Base-by-base conservation (phyloP, 2,113 vertebrate species). In the Ciconia maguari region DNA sequence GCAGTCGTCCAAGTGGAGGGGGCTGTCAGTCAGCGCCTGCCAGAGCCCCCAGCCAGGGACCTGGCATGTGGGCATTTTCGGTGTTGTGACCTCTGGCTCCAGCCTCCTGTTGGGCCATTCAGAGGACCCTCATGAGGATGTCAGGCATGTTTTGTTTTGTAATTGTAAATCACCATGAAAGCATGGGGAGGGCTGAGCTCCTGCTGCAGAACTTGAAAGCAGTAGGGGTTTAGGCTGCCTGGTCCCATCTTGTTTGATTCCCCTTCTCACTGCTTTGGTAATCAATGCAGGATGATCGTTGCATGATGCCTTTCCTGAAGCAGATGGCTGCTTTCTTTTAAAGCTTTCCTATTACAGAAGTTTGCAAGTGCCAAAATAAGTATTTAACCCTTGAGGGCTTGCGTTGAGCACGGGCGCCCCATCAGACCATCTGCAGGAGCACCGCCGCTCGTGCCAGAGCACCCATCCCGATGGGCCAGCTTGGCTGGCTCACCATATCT, bases 291-390 rank as follows among this genome's bases (percentile, higher is more conserved):
- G 68, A 87, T 97, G 94, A 94, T 96, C 15, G 8, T 93, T 96
- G 95, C 89, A 60, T 69, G 86, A 34, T 94, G 95, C 34, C 94
- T 38, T 38, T 38, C 38, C 38, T 89, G 90, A 91, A 95, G 94
- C 94, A 96, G 86, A 87, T 87, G 96, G 92, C 80, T 95, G 78
- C 89, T 96, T 96, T 93, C 87, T 94, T 91, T 94, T 96, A 97
- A 90, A 97, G 82, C 89, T 93, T 95, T 87, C 78, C 87, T 96
- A 94, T 95, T 90, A 93, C 4, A 16, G 81, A 92, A 87, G 78
- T 88, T 17, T 72, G 62, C 76, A 82, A 89, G 78, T 76, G 70
- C 65, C 71, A 89, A 24, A 54, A 68, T 29, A 87, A 94, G 58
- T 81, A 72, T 68, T 97, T 97, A 98, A 95, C 94, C 93, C 83